Conservation (phyloP, 2,797 vertebrate species). For the Semotilus atromaculatus region DNA sequence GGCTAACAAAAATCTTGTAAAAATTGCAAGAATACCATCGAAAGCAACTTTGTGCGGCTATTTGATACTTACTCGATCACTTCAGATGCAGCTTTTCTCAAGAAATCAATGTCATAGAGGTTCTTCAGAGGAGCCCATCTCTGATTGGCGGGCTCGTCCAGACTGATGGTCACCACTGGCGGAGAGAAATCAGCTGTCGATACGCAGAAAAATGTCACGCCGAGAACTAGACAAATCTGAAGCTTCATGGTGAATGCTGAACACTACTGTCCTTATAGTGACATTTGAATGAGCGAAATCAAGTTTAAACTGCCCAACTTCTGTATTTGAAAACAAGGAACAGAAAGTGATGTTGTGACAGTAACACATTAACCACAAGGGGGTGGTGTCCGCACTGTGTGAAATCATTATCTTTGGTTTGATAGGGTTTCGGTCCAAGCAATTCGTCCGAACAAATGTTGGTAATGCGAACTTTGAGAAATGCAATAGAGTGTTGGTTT, state of each 20-base stretch:
- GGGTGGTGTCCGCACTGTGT: background rate
- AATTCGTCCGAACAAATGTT: too few relatives aligned
- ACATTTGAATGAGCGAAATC: background rate
- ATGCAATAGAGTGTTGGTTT: too few relatives aligned
- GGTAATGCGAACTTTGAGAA: too few relatives aligned
- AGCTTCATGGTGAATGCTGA: conserved; percentile 31
- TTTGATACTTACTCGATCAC: conserved; percentile 78
- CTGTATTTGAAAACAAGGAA: conserved; percentile 20
- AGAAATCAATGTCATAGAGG: conserved; percentile 66
- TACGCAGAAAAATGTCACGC: conserved; percentile 36
- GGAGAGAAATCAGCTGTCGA: conserved; percentile 58
- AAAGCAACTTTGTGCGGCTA: background rate
- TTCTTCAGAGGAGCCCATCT: conserved; percentile 71
- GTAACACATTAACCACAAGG: background rate
- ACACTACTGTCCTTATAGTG: background rate
- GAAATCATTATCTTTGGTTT: background rate
- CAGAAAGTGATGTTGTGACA: background rate
- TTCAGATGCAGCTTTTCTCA: conserved; percentile 68
- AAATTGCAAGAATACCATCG: background rate
- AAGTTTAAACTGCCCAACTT: background rate
- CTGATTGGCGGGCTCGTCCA: conserved; percentile 68
- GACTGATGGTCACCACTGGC: conserved; percentile 71
- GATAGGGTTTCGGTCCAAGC: too few relatives aligned
- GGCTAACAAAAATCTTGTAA: background rate
- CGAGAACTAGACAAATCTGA: background rate